Base-by-base conservation (phyloP, 2,888 invertebrate species). In the Tupiocoris notatus region DNA sequence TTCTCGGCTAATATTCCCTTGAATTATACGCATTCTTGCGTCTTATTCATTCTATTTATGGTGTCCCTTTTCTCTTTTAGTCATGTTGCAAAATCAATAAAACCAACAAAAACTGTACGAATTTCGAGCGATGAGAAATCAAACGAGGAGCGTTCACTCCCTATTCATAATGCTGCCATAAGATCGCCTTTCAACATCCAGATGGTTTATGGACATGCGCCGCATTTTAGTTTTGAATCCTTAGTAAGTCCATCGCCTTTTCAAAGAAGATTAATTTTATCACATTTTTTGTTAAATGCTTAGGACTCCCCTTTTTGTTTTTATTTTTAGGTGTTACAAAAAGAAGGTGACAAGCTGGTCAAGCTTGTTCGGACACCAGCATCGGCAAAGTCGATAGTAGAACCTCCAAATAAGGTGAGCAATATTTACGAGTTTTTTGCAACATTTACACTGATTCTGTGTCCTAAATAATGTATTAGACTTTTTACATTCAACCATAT, bases 31-130 rank as follows among this genome's bases (percentile, higher is more conserved):
- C n/a, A n/a, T n/a, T n/a, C n/a, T n/a, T n/a, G n/a, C n/a, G n/a
- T n/a, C n/a, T n/a, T n/a, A n/a, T n/a, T n/a, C n/a, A n/a, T n/a
- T n/a, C n/a, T n/a, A n/a, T n/a, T n/a, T n/a, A n/a, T n/a, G n/a
- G n/a, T n/a, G n/a, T n/a, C n/a, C n/a, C n/a, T n/a, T n/a, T n/a
- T 12, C 18, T 59, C 7, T 83, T 83, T 20, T 79, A 86, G 85
- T 18, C 75, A 79, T 63, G 73, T 79, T 22, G 84, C 83, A 23
- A 91, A 90, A 82, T 90, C 90, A 0, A 80, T 90, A 0, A 90
- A 90, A 83, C 90, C 91, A 2, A 86, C 85, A 80, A 84, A 88
- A 9, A 89, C 88, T 16, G 83, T 91, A 17, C 86, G 88, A 82
- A 86, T 91, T 17, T 88, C 87, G 0, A 85, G 88, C 0, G 89